Evolutionary conservation across 2,888 invertebrate species (phyloP).

Genomic region (Linyphia triangularis): DNA sequence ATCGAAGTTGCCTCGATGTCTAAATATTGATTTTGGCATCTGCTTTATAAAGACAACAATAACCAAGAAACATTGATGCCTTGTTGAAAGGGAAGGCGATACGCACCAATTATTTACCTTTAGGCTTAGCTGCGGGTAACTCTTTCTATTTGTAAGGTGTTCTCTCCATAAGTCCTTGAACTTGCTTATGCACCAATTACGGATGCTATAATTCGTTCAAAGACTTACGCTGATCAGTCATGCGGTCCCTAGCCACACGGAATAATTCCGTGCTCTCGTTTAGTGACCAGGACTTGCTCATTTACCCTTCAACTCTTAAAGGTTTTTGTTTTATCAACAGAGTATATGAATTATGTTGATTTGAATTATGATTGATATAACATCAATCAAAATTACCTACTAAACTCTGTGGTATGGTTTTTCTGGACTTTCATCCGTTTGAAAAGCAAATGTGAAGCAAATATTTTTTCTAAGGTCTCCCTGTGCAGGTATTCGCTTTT

Average conservation of each 20-base stretch:
- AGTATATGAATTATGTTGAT: too few relatives aligned
- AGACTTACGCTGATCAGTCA: slow-evolving; percentile 33
- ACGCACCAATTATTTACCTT: slow-evolving; percentile 33
- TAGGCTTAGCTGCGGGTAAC: slow-evolving; percentile 23
- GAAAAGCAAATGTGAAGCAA: too few relatives aligned
- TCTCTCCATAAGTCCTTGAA: slow-evolving; percentile 52
- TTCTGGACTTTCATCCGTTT: too few relatives aligned
- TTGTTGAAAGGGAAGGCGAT: slow-evolving; percentile 1
- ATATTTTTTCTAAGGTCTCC: too few relatives aligned
- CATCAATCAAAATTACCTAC: too few relatives aligned
- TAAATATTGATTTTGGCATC: background rate
- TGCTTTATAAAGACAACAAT: background rate
- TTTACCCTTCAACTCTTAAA: background rate
- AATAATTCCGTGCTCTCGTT: slow-evolving; percentile 3
- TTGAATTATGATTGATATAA: too few relatives aligned
- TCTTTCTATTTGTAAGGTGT: slow-evolving; percentile 11
- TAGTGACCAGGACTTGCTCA: slow-evolving; percentile 19
- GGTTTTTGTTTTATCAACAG: background rate
- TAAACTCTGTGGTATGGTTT: too few relatives aligned
- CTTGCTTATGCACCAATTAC: slow-evolving; percentile 66
- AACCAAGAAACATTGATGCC: background rate
- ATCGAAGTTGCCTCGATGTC: background rate
- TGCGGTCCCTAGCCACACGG: slow-evolving; percentile 22
- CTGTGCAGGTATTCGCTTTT: too few relatives aligned
- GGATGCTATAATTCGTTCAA: slow-evolving; percentile 50